phyloP scores from a whole-genome alignment of 2,113 vertebrate genomes.

The Scomber colias region DNA sequence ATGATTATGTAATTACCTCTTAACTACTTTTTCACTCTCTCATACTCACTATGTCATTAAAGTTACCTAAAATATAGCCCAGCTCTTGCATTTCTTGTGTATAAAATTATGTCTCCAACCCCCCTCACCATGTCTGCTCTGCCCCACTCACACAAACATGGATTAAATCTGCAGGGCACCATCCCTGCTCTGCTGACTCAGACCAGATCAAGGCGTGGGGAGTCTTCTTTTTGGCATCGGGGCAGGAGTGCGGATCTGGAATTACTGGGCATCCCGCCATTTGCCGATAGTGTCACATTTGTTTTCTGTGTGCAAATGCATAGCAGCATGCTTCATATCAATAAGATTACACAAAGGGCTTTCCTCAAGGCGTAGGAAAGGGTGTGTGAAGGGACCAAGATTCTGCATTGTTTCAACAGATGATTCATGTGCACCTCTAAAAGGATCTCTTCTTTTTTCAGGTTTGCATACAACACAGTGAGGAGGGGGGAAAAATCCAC shows the following conservation, averaged over 20 bases:
- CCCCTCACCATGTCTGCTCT: conserved; percentile 46
- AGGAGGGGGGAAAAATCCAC: background rate
- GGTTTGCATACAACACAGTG: conserved; percentile 28
- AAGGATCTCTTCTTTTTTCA: conserved; percentile 21
- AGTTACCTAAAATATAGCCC: conserved; percentile 54
- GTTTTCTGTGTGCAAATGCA: conserved; percentile 49
- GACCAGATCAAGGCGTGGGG: conserved; percentile 62
- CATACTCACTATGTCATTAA: conserved; percentile 51
- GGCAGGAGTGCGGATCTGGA: conserved; percentile 48
- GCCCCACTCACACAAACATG: conserved; percentile 54
- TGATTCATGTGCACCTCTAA: conserved; percentile 45
- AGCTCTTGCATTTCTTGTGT: conserved; percentile 51
- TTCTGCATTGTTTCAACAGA: background rate
- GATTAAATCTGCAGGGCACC: conserved; percentile 63
- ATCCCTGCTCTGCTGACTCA: conserved; percentile 74
- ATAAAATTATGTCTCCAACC: conserved; percentile 45
- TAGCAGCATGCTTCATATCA: conserved; percentile 41
- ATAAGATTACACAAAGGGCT: conserved; percentile 43
- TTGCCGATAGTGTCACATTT: conserved; percentile 32
- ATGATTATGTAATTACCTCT: conserved; percentile 62
- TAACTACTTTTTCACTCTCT: conserved; percentile 45
- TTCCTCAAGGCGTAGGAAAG: conserved; percentile 26
- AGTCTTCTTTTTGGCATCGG: conserved; percentile 67
- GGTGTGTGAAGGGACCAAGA: conserved; percentile 36
- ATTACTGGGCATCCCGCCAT: conserved; percentile 56